Base-by-base conservation (phyloP, 2,888 invertebrate species). In the Brachyopa scutellaris region DNA sequence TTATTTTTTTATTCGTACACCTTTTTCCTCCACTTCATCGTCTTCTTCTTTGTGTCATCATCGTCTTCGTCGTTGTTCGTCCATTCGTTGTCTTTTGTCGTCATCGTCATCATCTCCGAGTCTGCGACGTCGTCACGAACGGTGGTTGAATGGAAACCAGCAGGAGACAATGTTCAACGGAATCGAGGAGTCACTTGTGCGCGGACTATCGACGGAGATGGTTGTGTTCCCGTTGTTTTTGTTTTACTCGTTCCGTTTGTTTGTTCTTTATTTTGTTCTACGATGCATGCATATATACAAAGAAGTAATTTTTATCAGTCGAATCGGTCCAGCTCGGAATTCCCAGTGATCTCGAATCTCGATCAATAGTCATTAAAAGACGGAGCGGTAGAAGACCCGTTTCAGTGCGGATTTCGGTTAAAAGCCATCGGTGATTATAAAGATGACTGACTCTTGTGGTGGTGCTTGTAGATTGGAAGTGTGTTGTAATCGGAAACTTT, bases 151-250 rank as follows among this genome's bases (percentile, higher is more conserved):
- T n/a, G 64, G 61, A 74, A 80, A 80, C 55, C 76, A 82, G 74
- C 82, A 82, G 76, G 70, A 80, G 76, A 76, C 70, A 76, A 61
- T 70, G 76, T 66, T 70, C 59, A 66, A 76, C 61, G 62, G 59
- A 70, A 70, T 49, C 33, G 84, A 88, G 86, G 88, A 89, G 88
- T 89, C 89, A 89, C 87, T 89, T 88, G 88, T 87, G 86, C 87
- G 87, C 88, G 87, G 87, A 86, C 88, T 87, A 85, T 88, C 86
- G 84, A 62, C 85, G 87, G 85, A 79, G 85, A 87, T 86, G 88
- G 89, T 89, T 87, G 88, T 86, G 64, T 70, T 69, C 36, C n/a
- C n/a, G n/a, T n/a, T n/a, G n/a, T n/a, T n/a, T n/a, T n/a, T n/a
- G n/a, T n/a, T n/a, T n/a, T n/a, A n/a, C n/a, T n/a, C 42, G 53